Evolutionary conservation across 2,797 vertebrate genomes (phyloP).

Genomic region (Leptodactylus fallax): DNA sequence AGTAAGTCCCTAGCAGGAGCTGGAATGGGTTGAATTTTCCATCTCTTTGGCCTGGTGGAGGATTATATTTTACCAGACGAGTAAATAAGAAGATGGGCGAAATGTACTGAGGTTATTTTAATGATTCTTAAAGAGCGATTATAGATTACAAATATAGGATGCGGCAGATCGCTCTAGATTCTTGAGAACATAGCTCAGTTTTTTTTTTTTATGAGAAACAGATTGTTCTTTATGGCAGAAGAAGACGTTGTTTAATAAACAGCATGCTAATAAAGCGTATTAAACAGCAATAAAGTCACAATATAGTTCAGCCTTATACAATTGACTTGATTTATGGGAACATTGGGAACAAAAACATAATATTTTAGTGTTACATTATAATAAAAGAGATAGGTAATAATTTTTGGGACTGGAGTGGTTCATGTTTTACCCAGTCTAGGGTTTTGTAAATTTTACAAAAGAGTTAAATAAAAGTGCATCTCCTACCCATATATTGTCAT

Average conservation of each 20-base stretch:
- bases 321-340: neutral
- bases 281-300: neutral
- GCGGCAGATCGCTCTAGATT: constrained; percentile 1
- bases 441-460: neutral
- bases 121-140: constrained; percentile 88
- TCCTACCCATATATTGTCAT: too few species aligned
- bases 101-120: constrained; percentile 81
- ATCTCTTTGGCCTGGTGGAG: constrained; percentile 82
- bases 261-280: neutral
- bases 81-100: constrained; percentile 86
- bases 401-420: neutral
- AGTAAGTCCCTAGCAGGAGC: constrained; percentile 86
- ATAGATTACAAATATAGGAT: constrained; percentile 67
- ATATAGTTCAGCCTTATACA: neutral
- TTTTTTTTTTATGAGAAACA: neutral
- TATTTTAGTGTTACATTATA: neutral
- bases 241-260: neutral
- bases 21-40: constrained; percentile 86
- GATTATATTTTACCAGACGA: constrained; percentile 79
- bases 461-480: neutral
- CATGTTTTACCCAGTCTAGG: neutral
- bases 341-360: neutral
- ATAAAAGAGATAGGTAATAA: neutral
- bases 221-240: constrained; percentile 34
- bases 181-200: constrained; percentile 34